phyloP scores from a whole-genome alignment of 2,113 vertebrate species.

The Neopipo cinnamomea region DNA sequence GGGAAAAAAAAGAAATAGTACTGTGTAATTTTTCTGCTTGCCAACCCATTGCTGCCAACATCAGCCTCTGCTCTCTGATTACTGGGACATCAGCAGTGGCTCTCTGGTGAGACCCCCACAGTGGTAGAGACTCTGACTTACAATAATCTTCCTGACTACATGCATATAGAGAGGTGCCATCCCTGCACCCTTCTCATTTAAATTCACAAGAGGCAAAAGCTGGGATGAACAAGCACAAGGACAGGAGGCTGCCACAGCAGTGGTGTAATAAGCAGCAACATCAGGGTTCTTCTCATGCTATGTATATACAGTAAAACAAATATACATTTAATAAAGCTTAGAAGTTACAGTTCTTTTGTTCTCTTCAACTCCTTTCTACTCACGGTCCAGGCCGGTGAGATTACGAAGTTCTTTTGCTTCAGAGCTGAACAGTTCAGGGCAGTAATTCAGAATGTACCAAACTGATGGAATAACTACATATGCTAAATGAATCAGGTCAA shows the following conservation, averaged over 20 bases:
- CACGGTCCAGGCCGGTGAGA: neutral
- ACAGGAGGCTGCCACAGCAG: neutral
- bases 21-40: neutral
- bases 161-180: accelerated
- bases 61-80: neutral
- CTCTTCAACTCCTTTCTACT: neutral
- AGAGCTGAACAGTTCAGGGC: neutral
- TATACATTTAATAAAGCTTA: neutral
- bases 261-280: neutral
- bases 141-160: neutral
- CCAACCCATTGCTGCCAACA: neutral
- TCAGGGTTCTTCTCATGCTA: neutral
- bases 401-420: neutral
- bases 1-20: neutral
- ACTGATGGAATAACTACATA: neutral
- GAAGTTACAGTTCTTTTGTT: neutral
- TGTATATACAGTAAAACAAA: neutral
- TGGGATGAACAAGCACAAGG: neutral
- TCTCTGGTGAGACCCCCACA: neutral
- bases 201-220: neutral
- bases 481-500: neutral
- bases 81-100: neutral
- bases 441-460: neutral
- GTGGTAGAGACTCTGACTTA: neutral
- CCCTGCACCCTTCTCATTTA: neutral